These are phyloP conservation scores for Cyclopterus lumpus DNA, from an alignment of 2,797 vertebrate genomes.

Conservation along the genomic window DNA sequence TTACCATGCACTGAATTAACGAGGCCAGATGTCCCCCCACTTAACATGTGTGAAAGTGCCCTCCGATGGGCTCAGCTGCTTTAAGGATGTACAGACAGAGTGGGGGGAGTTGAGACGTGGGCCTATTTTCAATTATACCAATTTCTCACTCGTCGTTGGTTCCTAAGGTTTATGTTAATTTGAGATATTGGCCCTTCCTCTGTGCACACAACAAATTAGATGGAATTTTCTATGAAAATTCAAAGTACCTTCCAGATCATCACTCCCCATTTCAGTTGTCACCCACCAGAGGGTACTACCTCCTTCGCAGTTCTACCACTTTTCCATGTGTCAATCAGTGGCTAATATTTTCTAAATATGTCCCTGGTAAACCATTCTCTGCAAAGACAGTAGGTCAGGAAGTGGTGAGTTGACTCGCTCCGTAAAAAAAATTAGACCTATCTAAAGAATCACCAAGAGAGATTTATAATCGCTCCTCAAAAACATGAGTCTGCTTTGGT, in stretches of 20 bases:
- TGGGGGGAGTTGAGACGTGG: slow-evolving; percentile 7
- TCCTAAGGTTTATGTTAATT: slow-evolving; percentile 80
- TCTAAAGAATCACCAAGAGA: slow-evolving; percentile 51
- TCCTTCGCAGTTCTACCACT: slow-evolving; percentile 49
- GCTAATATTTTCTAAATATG: slow-evolving; percentile 63
- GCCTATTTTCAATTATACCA: slow-evolving; percentile 83
- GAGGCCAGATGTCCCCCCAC: slow-evolving; percentile 80
- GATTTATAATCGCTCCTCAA: slow-evolving; percentile 45
- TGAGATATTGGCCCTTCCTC: slow-evolving; percentile 67
- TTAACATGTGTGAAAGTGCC: slow-evolving; percentile 81
- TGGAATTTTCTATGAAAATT: slow-evolving; percentile 65
- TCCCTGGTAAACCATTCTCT: slow-evolving; percentile 47
- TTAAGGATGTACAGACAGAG: slow-evolving; percentile 71
- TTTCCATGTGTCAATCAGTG: slow-evolving; percentile 61
- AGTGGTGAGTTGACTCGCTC: slow-evolving; percentile 20
- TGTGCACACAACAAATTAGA: slow-evolving; percentile 66
- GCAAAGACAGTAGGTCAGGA: slow-evolving; percentile 62
- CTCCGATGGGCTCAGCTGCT: slow-evolving; percentile 82
- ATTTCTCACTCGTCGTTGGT: slow-evolving; percentile 75
- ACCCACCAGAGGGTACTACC: slow-evolving; percentile 72
- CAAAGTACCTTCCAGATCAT: slow-evolving; percentile 51
- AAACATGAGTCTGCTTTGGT: slow-evolving; percentile 27
- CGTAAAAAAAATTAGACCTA: slow-evolving; percentile 59
- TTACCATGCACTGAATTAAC: slow-evolving; percentile 85
- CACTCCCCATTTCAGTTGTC: slow-evolving; percentile 59